phyloP scores from a whole-genome alignment of 1,140 invertebrate species.

The Zaprionus lachaisei region DNA sequence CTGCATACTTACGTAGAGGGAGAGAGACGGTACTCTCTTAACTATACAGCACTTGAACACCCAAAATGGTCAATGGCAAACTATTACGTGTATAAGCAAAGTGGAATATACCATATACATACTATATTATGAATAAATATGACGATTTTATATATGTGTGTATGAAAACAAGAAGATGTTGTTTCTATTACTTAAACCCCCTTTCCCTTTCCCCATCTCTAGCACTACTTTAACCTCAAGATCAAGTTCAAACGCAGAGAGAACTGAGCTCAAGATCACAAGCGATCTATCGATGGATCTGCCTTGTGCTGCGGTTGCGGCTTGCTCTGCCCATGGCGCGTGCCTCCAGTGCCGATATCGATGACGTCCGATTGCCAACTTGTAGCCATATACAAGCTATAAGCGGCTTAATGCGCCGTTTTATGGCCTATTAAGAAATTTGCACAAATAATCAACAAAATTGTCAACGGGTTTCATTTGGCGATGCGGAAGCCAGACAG shows the following conservation, averaged over 20 bases:
- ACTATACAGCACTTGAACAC: constrained; percentile 13
- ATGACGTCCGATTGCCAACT: constrained; percentile 34
- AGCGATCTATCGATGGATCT: not conserved
- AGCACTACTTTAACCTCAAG: not conserved
- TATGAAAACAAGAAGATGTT: constrained; percentile 23
- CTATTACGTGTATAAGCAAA: constrained; percentile 76
- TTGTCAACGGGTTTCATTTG: constrained; percentile 2
- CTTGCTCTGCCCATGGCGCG: constrained; percentile 7
- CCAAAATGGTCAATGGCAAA: constrained; percentile 71
- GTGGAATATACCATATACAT: constrained; percentile 30
- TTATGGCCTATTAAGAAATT: constrained; percentile 44
- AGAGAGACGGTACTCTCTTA: not conserved
- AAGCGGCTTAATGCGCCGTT: constrained; percentile 47
- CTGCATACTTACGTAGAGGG: constrained; percentile 8
- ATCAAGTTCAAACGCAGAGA: not conserved
- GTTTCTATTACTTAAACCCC: constrained; percentile 17
- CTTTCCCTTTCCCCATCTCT: not conserved
- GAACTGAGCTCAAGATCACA: not conserved
- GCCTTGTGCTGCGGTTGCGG: not conserved
- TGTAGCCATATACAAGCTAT: constrained; percentile 10
- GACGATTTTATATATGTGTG: constrained; percentile 64
- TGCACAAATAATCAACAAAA: constrained; percentile 39
- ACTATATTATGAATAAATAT: constrained; percentile 62
- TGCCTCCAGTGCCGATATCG: constrained; percentile 27
- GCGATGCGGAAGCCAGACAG: not conserved